A percentile compares a stretch with the other conserved stretches of the same genome.
Evolutionary conservation across 1,140 invertebrate species (phyloP).

Genomic region (Theocolax elegans): DNA sequence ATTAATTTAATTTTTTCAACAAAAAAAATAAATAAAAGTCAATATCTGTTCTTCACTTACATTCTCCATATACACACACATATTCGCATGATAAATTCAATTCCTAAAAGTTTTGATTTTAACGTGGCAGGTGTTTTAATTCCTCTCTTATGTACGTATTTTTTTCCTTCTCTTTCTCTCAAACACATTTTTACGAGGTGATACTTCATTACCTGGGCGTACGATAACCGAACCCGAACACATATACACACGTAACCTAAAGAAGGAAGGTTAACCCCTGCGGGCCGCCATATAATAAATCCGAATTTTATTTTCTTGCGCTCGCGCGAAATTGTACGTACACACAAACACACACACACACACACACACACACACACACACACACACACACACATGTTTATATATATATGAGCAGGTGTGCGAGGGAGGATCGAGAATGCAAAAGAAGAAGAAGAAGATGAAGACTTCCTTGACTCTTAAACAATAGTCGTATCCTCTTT

Average conservation of each 20-base stretch:
- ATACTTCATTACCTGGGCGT: slow-evolving; percentile 22
- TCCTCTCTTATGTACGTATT: neutral
- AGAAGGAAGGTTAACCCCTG: neutral
- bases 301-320: slow-evolving; percentile 4
- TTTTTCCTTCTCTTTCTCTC: neutral
- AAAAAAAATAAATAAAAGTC: too few relatives aligned
- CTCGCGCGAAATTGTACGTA: too few relatives aligned
- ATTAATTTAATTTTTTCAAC: too few relatives aligned
- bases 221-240: too few relatives aligned
- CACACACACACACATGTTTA: too few relatives aligned
- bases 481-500: slow-evolving; percentile 34
- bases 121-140: slow-evolving; percentile 37
- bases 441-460: neutral
- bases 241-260: too few relatives aligned
- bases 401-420: slow-evolving; percentile 36
- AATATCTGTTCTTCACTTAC: too few relatives aligned
- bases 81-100: slow-evolving; percentile 25
- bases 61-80: too few relatives aligned
- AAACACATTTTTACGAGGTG: neutral
- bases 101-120: slow-evolving; percentile 30
- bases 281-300: slow-evolving; percentile 38
- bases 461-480: slow-evolving; percentile 36
- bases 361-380: too few relatives aligned
- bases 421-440: neutral
- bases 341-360: too few relatives aligned